Base-by-base conservation (phyloP, 1,140 invertebrate species). In the Acromyrmex echinatior region DNA sequence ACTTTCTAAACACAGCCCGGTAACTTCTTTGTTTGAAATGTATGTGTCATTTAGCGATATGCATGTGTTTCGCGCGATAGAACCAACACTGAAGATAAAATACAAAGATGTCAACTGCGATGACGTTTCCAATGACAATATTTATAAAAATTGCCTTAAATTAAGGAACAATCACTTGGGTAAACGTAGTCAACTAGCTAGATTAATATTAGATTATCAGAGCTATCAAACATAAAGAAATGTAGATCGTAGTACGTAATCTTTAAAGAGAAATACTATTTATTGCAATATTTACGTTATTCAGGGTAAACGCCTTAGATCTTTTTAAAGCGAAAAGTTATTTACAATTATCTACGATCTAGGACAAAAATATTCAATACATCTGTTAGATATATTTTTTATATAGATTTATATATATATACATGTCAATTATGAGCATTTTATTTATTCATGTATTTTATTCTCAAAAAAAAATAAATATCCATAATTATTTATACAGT, bases 1-100 rank as follows among this genome's bases (percentile, higher is more conserved):
- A 63, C 87, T 93, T 18, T 89, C 92, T 7, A 71, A 93, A 45
- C 87, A 92, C 53, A 92, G 91, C 65, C 65, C 93, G 25, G 89
- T 92, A 14, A 93, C 95, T 25, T 96, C 96, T 84, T 89, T 98
- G 18, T 97, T 96, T 87, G 95, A 97, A 65, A 96, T 98, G 95
- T 98, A 98, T 90, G 92, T 97, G 9, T 93, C 95, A 49, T 96
- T 95, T 86, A 96, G 96, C 84, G 94, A 96, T 74, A 70, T 98
- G 2, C 97, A 98, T 93, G 93, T 97, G n/a, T 96, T 98, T 89
- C 95, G 97, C 73, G 97, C 97, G 18, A 96, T 97, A 14, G 97
- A 98, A 92, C 97, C 97, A 70, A 96, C 96, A 21, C 94, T 98
- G 39, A 96, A 96, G 92, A 93, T 97, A 28, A 95, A 94, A 87